These are phyloP conservation scores for Diabrotica undecimpunctata DNA, from an alignment of 1,140 invertebrate species.

Conservation along the genomic window DNA sequence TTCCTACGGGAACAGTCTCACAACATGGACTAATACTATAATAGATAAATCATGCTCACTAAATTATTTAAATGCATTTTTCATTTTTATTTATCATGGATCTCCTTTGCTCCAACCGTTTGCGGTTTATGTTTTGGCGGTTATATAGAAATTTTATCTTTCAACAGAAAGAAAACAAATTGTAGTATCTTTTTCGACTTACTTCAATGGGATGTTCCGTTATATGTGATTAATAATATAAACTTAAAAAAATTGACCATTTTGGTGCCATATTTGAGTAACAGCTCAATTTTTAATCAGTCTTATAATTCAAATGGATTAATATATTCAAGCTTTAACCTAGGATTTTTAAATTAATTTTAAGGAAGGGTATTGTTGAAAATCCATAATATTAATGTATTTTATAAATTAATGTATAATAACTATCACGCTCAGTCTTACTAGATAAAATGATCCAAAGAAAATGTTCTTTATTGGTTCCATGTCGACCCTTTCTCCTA, in stretches of 20 bases:
- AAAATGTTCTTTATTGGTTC: no score
- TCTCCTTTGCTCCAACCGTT: no score
- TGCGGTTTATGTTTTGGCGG: no score
- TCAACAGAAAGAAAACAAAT: conserved; percentile 3
- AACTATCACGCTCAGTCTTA: conserved; percentile 7
- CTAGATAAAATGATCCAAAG: not conserved
- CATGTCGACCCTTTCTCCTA: no score
- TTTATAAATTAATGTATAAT: conserved; percentile 36
- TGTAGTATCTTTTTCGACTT: conserved; percentile 33
- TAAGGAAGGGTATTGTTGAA: conserved; percentile 38
- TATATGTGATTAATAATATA: conserved; percentile 39
- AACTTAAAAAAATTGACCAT: conserved; percentile 42
- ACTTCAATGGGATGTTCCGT: conserved; percentile 48
- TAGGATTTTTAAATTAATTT: conserved; percentile 41
- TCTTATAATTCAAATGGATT: conserved; percentile 33
- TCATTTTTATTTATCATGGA: no score
- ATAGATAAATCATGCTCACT: no score
- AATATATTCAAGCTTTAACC: conserved; percentile 45
- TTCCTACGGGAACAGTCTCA: no score
- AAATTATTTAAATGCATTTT: no score
- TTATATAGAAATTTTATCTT: not conserved
- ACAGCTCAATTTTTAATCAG: conserved; percentile 48
- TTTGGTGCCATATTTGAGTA: conserved; percentile 49
- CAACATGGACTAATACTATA: no score
- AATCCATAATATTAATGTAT: conserved; percentile 37